Percentiles rank a stretch among this genome's conserved stretches.
phyloP scores from a whole-genome alignment of 2,888 invertebrate species.

The Seira sanloemensis region DNA sequence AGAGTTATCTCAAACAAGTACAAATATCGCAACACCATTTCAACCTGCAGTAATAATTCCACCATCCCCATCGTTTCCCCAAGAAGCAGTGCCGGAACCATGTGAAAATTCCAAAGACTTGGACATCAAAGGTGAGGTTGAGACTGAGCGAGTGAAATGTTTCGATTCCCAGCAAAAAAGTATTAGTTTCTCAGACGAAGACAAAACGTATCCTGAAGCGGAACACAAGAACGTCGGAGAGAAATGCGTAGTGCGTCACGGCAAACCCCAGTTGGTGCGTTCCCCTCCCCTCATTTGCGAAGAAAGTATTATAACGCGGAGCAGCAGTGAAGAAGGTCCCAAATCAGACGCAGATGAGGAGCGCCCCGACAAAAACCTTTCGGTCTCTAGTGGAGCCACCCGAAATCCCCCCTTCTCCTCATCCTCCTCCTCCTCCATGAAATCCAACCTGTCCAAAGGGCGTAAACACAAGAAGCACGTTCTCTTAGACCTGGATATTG shows the following conservation, averaged over 20 bases:
- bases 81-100: too few species aligned
- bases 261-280: constrained; percentile 41
- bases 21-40: too few species aligned
- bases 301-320: constrained; percentile 52
- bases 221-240: neutral
- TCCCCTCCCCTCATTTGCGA: constrained; percentile 53
- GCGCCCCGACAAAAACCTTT: constrained; percentile 1
- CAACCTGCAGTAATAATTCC: too few species aligned
- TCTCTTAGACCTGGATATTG: constrained; percentile 54
- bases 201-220: too few species aligned
- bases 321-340: constrained; percentile 64
- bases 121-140: neutral
- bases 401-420: too few species aligned
- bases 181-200: neutral
- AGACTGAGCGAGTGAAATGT: neutral
- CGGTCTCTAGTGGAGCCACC: constrained; percentile 5
- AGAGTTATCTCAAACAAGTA: too few species aligned
- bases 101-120: neutral
- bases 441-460: neutral
- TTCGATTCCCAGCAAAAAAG: neutral
- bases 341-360: constrained; percentile 53
- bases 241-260: neutral
- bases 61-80: too few species aligned
- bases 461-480: constrained; percentile 41
- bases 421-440: neutral